Evolutionary conservation across 2,797 vertebrate species (phyloP).

Genomic region (Odontamblyopus rebecca): DNA sequence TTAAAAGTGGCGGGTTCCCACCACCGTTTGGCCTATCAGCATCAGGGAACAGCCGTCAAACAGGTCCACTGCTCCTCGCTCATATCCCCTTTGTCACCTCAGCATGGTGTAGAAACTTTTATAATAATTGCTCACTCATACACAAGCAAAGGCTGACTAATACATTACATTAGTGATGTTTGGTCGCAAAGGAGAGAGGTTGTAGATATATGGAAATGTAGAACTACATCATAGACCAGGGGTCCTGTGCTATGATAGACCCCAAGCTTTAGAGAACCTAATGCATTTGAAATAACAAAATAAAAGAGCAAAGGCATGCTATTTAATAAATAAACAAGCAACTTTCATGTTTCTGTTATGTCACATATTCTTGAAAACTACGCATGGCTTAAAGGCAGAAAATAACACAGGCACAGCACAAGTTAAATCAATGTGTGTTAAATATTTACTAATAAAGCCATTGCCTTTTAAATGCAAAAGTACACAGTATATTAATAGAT

Average conservation of each 20-base stretch:
- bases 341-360: background rate
- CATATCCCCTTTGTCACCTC: conserved; percentile 77
- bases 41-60: conserved; percentile 77
- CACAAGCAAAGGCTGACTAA: conserved; percentile 76
- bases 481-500: background rate
- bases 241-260: background rate
- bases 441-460: background rate
- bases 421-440: background rate
- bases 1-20: conserved; percentile 80
- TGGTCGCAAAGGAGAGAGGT: conserved; percentile 49
- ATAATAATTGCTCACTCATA: conserved; percentile 81
- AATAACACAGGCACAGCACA: background rate
- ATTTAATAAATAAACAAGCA: background rate
- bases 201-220: conserved; percentile 54
- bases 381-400: background rate
- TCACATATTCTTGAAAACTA: background rate
- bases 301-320: background rate
- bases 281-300: conserved; percentile 27
- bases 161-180: conserved; percentile 79
- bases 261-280: conserved; percentile 5
- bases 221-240: conserved; percentile 46
- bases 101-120: conserved; percentile 76
- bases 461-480: background rate
- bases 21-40: conserved; percentile 82
- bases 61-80: conserved; percentile 63